Conservation (phyloP, 2,797 vertebrate genomes). For the Neosilurus mollespiculum region DNA sequence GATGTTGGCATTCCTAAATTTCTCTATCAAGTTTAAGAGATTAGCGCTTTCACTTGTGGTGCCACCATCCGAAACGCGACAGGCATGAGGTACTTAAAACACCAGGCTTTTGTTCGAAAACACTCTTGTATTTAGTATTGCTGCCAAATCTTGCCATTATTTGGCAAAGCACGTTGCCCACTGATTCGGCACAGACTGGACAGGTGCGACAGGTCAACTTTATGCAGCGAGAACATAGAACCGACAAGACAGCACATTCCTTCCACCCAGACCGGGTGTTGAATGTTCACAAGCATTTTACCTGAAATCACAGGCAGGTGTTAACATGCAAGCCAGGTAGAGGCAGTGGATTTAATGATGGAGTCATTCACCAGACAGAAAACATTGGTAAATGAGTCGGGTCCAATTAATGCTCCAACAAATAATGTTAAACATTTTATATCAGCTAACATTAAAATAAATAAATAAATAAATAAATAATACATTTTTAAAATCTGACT, state of each 20-base stretch:
- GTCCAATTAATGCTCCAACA: neutral
- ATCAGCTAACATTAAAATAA: neutral
- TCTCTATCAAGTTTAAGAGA: neutral
- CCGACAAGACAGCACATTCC: neutral
- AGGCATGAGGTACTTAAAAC: neutral
- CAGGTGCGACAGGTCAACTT: slow-evolving; percentile 4
- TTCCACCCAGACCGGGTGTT: neutral
- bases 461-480: neutral
- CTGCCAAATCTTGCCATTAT: slow-evolving; percentile 23
- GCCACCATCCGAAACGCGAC: neutral
- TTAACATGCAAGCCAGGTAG: neutral
- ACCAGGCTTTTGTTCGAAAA: slow-evolving; percentile 16
- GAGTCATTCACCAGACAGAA: neutral
- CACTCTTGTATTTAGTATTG: neutral
- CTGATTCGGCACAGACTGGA: neutral
- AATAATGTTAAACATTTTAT: neutral
- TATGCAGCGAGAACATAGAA: slow-evolving; percentile 10
- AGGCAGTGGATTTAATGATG: neutral
- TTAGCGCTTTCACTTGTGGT: neutral
- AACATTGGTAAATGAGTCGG: neutral
- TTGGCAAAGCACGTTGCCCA: slow-evolving; percentile 11
- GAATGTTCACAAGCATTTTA: slow-evolving; percentile 7
- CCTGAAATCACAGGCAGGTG: neutral
- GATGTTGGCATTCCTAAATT: slow-evolving; percentile 20
- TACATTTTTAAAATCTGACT: neutral